phyloP scores from a whole-genome alignment of 2,797 vertebrate genomes.

The Valencia hispanica region DNA sequence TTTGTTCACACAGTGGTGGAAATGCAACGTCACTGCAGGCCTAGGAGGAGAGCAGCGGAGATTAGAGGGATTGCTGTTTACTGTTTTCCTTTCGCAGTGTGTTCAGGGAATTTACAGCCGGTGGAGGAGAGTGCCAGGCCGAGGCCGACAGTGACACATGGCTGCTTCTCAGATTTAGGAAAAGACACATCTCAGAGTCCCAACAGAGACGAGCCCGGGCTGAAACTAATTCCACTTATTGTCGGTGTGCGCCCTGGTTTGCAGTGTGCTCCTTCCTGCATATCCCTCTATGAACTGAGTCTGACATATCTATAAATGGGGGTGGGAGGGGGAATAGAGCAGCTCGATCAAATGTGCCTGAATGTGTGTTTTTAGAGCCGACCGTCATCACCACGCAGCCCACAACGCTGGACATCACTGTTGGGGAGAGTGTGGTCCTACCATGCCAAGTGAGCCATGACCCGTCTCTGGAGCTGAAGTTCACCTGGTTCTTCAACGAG shows the following conservation, averaged over 20 bases:
- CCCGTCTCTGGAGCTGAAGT: constrained; percentile 90
- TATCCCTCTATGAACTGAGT: constrained; percentile 67
- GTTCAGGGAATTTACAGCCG: constrained; percentile 52
- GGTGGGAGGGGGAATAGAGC: neutral
- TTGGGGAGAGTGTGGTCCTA: constrained; percentile 95
- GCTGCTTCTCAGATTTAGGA: constrained; percentile 54
- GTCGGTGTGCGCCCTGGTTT: constrained; percentile 60
- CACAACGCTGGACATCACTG: constrained; percentile 91
- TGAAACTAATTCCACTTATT: constrained; percentile 68
- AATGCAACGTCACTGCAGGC: constrained; percentile 51
- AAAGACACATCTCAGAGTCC: constrained; percentile 45
- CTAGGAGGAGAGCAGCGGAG: constrained; percentile 36
- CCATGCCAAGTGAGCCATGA: constrained; percentile 96
- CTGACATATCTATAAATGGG: constrained; percentile 73
- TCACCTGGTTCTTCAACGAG: constrained; percentile 97
- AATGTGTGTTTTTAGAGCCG: constrained; percentile 83
- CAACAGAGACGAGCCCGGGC: constrained; percentile 53
- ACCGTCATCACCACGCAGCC: constrained; percentile 90
- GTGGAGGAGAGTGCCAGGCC: constrained; percentile 43
- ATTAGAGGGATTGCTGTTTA: constrained; percentile 49
- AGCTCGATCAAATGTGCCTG: constrained; percentile 35
- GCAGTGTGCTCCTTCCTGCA: constrained; percentile 55
- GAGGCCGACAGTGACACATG: constrained; percentile 66
- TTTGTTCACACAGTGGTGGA: constrained; percentile 53
- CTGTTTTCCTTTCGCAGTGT: constrained; percentile 46